Base-by-base conservation (phyloP, 1,140 invertebrate genomes). In the Drosophila fuyamai region DNA sequence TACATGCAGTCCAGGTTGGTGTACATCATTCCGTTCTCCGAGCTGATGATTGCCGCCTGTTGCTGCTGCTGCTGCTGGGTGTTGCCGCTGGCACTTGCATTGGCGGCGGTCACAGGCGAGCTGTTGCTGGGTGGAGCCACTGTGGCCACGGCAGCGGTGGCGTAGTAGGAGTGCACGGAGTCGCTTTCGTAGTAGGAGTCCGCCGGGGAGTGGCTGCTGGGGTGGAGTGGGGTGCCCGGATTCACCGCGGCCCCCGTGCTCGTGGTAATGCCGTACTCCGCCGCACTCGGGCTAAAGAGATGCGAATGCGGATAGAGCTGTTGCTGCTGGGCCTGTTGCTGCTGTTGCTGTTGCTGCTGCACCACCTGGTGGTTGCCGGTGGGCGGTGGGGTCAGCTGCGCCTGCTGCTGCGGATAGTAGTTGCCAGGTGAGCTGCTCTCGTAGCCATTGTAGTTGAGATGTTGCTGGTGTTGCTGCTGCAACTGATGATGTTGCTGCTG, bases 1-100 rank as follows among this genome's bases (percentile, higher is more conserved):
- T 92, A 92, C 27, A 91, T 76, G 77, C 97, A 97, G 93, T 98
- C 97, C 80, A 98, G 92, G 92, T 98, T 98, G 0, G 97, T 98
- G 91, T 98, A 98, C 90, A 97, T 97, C 44, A 98, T 93, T 0
- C 97, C 97, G 60, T 96, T 96, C 76, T 97, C 96, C 0, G 96
- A 96, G 77, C 95, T 97, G 51, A 97, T 97, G 16, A 97, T 97
- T 9, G 94, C 93, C 3, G 51, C 68, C 44, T 82, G 79, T 18
- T 79, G 80, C 36, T 81, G 79, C 35, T 81, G 79, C 14, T 80
- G 78, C 12, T 81, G 81, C 10, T 84, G 72, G 93, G 81, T 59
- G 46, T 76, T 90, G 53, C 23, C 57, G 62, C 14, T 18, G 50
- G 14, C 50, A 53, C 5, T 53, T 8, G 88, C 89, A 65, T 82